These are phyloP conservation scores for Malurus elegans DNA, from an alignment of 2,113 vertebrate genomes.

Conservation along the genomic window DNA sequence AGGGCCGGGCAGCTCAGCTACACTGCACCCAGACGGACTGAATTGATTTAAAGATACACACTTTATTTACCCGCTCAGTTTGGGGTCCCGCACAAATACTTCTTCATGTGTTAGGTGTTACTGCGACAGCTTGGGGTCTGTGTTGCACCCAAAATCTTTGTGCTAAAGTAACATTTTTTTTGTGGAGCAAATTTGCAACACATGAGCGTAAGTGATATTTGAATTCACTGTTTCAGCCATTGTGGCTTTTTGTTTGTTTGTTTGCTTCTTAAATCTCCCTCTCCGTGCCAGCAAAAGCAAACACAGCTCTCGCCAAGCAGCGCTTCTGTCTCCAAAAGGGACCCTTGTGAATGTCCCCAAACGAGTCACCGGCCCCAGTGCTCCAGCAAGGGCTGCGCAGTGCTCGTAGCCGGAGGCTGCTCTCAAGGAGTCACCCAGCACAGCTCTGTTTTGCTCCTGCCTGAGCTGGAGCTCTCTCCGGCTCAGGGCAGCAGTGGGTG, in stretches of 20 bases:
- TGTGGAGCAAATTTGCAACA: background rate
- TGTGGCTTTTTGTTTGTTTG: background rate
- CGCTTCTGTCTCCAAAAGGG: background rate
- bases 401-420: fast-evolving
- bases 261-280: background rate
- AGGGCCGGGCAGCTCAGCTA: background rate
- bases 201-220: background rate
- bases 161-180: background rate
- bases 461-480: fast-evolving
- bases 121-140: background rate
- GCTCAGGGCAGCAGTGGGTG: too few relatives aligned
- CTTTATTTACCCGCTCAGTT: background rate
- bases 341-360: background rate
- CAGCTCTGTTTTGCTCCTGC: background rate
- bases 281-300: background rate
- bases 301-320: background rate
- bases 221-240: background rate
- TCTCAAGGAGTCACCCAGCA: fast-evolving
- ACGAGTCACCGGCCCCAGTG: fast-evolving
- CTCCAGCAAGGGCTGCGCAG: background rate
- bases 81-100: background rate
- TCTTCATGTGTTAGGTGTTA: background rate
- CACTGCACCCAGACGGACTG: background rate
- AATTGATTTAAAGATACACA: background rate
- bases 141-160: background rate